Percentiles rank a stretch among this genome's conserved stretches.
Evolutionary conservation across 1,140 invertebrate species (phyloP).

Genomic region (Galleria mellonella): DNA sequence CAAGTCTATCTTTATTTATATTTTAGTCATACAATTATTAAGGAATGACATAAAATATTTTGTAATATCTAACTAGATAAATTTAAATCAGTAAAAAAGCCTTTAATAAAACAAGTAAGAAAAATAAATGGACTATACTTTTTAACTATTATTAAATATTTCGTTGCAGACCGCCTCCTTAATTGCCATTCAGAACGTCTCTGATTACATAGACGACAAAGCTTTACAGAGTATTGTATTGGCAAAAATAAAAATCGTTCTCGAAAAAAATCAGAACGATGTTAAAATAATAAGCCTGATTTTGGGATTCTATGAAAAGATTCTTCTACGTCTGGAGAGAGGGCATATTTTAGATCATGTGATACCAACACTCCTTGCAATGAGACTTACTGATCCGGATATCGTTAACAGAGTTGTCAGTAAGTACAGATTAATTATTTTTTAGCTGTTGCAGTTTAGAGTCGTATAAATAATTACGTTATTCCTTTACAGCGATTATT

Average conservation of each 20-base stretch:
- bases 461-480: not conserved
- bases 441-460: not conserved
- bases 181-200: constrained; percentile 89
- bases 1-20: too few species aligned
- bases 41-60: too few species aligned
- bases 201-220: constrained; percentile 89
- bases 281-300: constrained; percentile 85
- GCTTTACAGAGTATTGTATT: constrained; percentile 88
- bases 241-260: constrained; percentile 90
- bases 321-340: constrained; percentile 89
- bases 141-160: too few species aligned
- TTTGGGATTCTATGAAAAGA: constrained; percentile 84
- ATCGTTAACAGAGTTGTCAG: constrained; percentile 86
- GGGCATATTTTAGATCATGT: constrained; percentile 92
- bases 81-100: too few species aligned
- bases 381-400: constrained; percentile 90
- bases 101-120: too few species aligned
- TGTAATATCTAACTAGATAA: too few species aligned
- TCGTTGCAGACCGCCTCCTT: constrained; percentile 87
- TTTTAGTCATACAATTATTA: too few species aligned
- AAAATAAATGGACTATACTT: too few species aligned
- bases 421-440: constrained; percentile 76
- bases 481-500: not conserved
- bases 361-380: constrained; percentile 91
- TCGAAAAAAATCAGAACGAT: constrained; percentile 89